Conservation (phyloP, 2,888 invertebrate species). For the Andrena bicolor region DNA sequence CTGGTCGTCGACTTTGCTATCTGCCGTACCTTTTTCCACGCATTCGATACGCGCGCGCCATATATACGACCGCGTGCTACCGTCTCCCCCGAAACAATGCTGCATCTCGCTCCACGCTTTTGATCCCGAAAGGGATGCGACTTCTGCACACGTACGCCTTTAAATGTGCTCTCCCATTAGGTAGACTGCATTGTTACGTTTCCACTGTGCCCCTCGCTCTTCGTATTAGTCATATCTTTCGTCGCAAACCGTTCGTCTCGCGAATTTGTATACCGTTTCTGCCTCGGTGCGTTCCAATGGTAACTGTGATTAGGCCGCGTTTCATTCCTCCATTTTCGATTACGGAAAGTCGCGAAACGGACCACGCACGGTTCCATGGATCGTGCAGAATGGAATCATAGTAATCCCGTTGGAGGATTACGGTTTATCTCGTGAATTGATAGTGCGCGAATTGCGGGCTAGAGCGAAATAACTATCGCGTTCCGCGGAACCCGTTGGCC, state of each 20-base stretch:
- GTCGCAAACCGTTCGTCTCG: conserved; percentile 4
- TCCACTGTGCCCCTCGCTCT: neutral
- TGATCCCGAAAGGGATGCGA: conserved; percentile 38
- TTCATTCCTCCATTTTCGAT: neutral
- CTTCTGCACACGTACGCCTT: neutral
- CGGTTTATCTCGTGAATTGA: conserved; percentile 15
- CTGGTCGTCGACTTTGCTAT: conserved; percentile 70
- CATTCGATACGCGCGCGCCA: conserved; percentile 50
- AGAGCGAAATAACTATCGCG: conserved; percentile 28
- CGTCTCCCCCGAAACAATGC: conserved; percentile 47
- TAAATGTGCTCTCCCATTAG: conserved; percentile 3
- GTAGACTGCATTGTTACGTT: neutral
- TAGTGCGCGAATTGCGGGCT: conserved; percentile 7
- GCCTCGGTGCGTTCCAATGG: neutral
- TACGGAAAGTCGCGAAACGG: neutral
- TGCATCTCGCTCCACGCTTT: conserved; percentile 37
- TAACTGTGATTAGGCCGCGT: conserved; percentile 3
- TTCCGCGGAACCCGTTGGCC: conserved; percentile 39
- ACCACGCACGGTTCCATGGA: too few relatives aligned
- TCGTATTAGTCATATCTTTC: neutral
- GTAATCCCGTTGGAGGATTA: neutral
- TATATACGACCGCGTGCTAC: conserved; percentile 37
- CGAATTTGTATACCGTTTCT: neutral
- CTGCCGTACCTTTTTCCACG: conserved; percentile 65
- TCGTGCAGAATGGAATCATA: neutral